A percentile compares a stretch with the other conserved stretches of the same genome.
These are phyloP conservation scores for Bettongia penicillata DNA, from an alignment of 2,113 vertebrate genomes.

Conservation along the genomic window DNA sequence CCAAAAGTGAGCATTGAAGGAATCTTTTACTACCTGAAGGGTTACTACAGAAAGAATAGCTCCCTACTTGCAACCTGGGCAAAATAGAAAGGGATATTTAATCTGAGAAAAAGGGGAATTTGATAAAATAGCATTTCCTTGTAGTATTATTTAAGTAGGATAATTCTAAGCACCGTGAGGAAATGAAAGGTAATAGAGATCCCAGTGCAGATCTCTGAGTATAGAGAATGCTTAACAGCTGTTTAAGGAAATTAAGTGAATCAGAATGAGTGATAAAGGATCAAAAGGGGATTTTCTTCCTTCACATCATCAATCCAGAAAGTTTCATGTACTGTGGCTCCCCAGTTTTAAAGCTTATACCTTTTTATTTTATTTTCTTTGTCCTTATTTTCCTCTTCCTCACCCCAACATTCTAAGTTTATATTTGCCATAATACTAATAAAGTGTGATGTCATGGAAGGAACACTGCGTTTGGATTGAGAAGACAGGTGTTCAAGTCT, in stretches of 20 bases:
- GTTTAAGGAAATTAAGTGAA: background rate
- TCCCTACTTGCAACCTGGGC: background rate
- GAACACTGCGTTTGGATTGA: background rate
- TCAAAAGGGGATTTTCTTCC: background rate
- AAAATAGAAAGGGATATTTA: background rate
- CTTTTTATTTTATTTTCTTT: background rate
- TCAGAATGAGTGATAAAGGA: background rate
- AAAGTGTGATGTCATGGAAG: background rate
- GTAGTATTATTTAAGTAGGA: background rate
- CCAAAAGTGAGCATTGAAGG: background rate
- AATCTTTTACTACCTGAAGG: background rate
- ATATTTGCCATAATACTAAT: slow-evolving; percentile 4
- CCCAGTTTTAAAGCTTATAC: background rate
- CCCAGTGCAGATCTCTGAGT: background rate
- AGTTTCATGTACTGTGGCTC: background rate
- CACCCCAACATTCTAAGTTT: slow-evolving; percentile 10
- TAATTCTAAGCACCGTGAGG: background rate
- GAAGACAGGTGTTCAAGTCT: background rate
- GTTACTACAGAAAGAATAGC: background rate
- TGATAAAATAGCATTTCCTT: background rate
- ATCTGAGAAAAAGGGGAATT: background rate
- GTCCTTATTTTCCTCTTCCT: background rate
- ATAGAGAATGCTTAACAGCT: background rate
- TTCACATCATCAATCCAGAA: background rate
- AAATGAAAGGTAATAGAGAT: background rate